These are phyloP conservation scores for Microplitis deprimator DNA, from an alignment of 2,888 invertebrate genomes.

Conservation along the genomic window DNA sequence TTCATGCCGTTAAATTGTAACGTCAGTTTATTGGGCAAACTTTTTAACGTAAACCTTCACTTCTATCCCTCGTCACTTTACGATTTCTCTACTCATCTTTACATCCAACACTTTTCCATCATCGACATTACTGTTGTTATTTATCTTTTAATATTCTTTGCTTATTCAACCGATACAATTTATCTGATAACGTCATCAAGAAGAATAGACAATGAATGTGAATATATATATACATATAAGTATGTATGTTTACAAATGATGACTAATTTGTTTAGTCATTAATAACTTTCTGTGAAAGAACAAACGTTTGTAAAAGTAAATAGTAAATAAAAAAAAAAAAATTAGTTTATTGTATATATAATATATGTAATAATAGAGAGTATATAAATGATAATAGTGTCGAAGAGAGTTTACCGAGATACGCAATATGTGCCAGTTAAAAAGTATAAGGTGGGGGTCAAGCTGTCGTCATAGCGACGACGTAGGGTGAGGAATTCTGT, in stretches of 20 bases:
- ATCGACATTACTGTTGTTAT: too few species aligned
- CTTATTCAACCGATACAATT: neutral
- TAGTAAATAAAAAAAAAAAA: neutral
- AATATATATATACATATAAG: neutral
- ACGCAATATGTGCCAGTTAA: slow-evolving; percentile 11
- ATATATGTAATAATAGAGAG: neutral
- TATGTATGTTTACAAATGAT: neutral
- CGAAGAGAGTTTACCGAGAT: slow-evolving; percentile 13
- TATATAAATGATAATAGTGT: neutral
- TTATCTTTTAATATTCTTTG: neutral
- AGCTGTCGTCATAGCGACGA: slow-evolving; percentile 32
- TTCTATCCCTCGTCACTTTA: neutral
- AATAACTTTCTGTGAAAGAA: too few species aligned
- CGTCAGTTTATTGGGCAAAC: slow-evolving; percentile 26
- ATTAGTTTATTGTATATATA: neutral
- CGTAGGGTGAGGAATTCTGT: slow-evolving; percentile 22
- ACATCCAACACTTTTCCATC: neutral
- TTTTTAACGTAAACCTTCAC: neutral
- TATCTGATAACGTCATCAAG: neutral
- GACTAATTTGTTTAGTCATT: neutral
- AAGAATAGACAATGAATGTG: neutral
- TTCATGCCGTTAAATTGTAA: slow-evolving; percentile 25
- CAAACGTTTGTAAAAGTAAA: neutral
- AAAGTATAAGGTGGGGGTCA: neutral
- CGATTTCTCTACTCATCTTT: neutral